These are phyloP conservation scores for Agrenia bidenticulata DNA, from an alignment of 2,888 invertebrate species.

Conservation along the genomic window DNA sequence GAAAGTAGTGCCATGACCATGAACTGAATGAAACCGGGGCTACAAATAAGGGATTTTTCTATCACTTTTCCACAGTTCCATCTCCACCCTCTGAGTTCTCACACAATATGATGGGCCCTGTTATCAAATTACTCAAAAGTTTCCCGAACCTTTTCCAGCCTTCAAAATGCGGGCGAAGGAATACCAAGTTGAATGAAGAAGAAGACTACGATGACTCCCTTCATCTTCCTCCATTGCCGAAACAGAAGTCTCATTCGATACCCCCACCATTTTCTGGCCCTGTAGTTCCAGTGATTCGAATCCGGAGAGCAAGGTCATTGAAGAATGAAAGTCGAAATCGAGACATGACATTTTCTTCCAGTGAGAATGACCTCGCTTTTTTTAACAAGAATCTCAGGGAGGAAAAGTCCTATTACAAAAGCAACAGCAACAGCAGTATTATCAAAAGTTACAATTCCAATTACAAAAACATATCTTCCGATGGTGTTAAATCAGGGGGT, in stretches of 20 bases:
- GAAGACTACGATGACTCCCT: slow-evolving; percentile 6
- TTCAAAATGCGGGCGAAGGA: slow-evolving; percentile 37
- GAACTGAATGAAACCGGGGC: neutral
- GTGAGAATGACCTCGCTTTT: slow-evolving; percentile 9
- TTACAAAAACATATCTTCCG: slow-evolving; percentile 56
- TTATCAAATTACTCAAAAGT: slow-evolving; percentile 33
- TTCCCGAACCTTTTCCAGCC: slow-evolving; percentile 47
- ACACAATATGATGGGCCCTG: slow-evolving; percentile 27
- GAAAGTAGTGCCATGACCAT: neutral
- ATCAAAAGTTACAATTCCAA: neutral
- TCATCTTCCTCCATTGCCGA: slow-evolving; percentile 3
- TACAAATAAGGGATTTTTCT: neutral
- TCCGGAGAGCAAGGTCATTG: neutral
- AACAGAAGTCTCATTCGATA: neutral
- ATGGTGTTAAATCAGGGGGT: slow-evolving; percentile 55
- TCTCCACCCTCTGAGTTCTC: neutral
- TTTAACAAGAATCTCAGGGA: neutral
- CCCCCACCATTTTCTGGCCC: neutral
- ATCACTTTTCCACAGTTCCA: slow-evolving; percentile 5
- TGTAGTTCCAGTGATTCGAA: slow-evolving; percentile 3
- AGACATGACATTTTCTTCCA: neutral
- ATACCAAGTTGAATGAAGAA: slow-evolving; percentile 11
- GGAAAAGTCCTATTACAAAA: slow-evolving; percentile 55
- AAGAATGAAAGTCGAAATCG: neutral
- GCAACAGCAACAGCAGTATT: slow-evolving; percentile 16